Evolutionary conservation across 2,113 vertebrate species (phyloP).

Genomic region (Gorsachius goisagi): DNA sequence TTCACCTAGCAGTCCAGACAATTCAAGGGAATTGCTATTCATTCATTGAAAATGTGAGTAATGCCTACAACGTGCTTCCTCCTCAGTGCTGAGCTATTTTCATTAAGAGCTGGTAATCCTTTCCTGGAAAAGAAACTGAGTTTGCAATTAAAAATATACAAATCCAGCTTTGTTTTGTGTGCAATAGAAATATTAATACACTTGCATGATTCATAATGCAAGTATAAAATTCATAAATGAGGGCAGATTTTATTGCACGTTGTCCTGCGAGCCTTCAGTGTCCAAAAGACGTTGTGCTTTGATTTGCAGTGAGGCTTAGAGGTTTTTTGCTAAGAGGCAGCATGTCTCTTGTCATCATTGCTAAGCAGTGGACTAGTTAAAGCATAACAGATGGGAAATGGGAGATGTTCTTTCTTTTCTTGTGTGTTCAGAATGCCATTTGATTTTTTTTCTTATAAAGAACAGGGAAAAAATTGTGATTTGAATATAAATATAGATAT

Average conservation of each 20-base stretch:
- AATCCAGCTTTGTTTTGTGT: not conserved
- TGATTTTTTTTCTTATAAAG: not conserved
- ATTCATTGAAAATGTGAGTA: not conserved
- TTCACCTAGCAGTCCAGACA: not conserved
- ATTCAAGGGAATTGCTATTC: not conserved
- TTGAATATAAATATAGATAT: not conserved
- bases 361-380: not conserved
- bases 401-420: not conserved
- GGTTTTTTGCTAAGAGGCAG: not conserved
- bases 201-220: not conserved
- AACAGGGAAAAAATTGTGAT: fast-evolving
- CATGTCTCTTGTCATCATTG: not conserved
- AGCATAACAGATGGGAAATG: not conserved
- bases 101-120: not conserved
- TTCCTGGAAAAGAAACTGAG: not conserved
- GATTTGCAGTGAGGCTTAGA: not conserved
- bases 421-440: not conserved
- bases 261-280: fast-evolving
- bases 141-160: not conserved
- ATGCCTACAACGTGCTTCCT: not conserved
- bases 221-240: not conserved
- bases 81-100: not conserved
- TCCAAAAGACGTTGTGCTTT: not conserved
- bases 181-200: not conserved
- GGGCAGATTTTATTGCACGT: not conserved